Evolutionary conservation across 1,140 invertebrate species (phyloP), one percentile per base, ranked within the genome.

Genomic region (Drosophila mojavensis): DNA sequence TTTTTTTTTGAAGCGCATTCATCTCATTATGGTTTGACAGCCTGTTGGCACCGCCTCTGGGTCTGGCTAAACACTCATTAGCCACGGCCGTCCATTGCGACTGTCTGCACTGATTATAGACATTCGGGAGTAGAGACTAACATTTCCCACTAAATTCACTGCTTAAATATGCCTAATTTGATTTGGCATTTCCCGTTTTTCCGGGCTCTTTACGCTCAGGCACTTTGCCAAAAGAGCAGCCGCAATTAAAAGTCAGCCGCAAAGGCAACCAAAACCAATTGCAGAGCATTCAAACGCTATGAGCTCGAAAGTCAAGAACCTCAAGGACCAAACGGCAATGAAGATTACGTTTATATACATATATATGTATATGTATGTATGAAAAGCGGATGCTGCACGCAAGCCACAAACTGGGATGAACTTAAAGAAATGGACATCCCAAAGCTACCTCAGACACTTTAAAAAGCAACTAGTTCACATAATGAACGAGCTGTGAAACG

Each of bases 1-100:
- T 63, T 72, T 58, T 76, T 70, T 59, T 47, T 45, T 58, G 24
- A 67, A n/a, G 66, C 65, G 70, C 70, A 85, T 80, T 79, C 73
- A 78, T 82, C 83, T 80, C 79, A 89, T 88, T 88, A 83, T 76
- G 80, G 56, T 80, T 89, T 72, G 69, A 63, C 63, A 69, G 67
- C 7, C 30, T 10, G 24, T 24, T 15, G 45, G 20, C 5, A 2
- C 26, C 26, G 24, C 26, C 47, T 36, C 48, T 68, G 39, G 65
- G 26, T 11, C 47, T 48, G 41, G 9, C 28, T 36, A 15, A 30
- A 28, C 43, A 54, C 70, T 73, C 70, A 73, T 73, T 73, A 61
- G 48, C 26, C 50, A 24, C 7, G 36, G n/a, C 20, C 24, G 50
- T 56, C 58, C 60, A 56, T 61, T 73, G 69, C n/a, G 17, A 51